Base-by-base conservation (phyloP, 2,888 invertebrate genomes). In the Lapara coniferarum region DNA sequence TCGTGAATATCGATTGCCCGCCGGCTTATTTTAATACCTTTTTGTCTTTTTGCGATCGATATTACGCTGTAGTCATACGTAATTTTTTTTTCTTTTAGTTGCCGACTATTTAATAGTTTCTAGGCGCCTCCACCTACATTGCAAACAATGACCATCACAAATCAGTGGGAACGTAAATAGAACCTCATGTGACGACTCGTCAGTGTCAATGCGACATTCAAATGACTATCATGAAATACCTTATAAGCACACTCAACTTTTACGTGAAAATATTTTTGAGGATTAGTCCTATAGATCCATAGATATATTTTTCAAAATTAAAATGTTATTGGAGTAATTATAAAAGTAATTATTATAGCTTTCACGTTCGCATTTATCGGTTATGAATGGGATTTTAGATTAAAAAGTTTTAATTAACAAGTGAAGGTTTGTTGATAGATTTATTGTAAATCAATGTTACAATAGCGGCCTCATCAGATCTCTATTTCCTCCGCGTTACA, bases 1-100 rank as follows among this genome's bases (percentile, higher is more conserved):
- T 81, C 83, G 85, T 90, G 91, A 85, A 90, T 89, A 86, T 88
- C 87, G 88, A 90, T 88, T 81, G 83, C 71, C 80, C 79, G 85
- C 77, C 86, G 85, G 85, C 81, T 82, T 87, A 86, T 85, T 86
- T 85, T 81, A 85, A 88, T 88, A 85, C 89, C 84, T 82, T 81
- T 81, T 84, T 81, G 82, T 81, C 81, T 85, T 88, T 86, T 88
- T 82, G 88, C 90, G 86, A 91, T 91, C 90, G 86, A 88, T 84
- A 87, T 90, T 89, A 89, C 88, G 89, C 83, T 71, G 73, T 77
- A 83, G 85, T 78, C 86, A 92, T 92, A 85, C 87, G 80, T 89
- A 89, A 92, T 91, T 84, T 74, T 69, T 25, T 55, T 74, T 75
- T 74, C 76, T 82, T 85, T 84, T 76, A 77, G 79, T 77, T 72